Evolutionary conservation across 2,113 vertebrate species (phyloP).

Genomic region (Ia io): DNA sequence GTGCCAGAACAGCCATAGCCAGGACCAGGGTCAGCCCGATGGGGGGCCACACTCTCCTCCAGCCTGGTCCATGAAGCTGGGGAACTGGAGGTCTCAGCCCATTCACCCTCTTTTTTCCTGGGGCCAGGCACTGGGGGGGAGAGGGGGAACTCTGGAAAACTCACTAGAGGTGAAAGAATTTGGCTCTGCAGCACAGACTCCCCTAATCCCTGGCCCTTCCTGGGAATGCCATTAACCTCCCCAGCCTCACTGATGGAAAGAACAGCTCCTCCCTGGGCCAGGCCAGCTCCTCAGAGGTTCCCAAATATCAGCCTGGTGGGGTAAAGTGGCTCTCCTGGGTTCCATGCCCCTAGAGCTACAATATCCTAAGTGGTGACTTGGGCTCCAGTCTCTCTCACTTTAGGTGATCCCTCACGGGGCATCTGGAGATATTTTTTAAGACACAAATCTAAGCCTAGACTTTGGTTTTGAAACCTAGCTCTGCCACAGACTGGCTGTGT

Average conservation of each 20-base stretch:
- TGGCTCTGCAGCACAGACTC: constrained; percentile 50
- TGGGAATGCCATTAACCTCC: constrained; percentile 75
- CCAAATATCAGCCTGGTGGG: constrained; percentile 52
- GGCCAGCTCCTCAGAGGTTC: constrained; percentile 44
- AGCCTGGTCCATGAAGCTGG: background rate
- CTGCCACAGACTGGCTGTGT: constrained; percentile 4
- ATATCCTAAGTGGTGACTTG: background rate
- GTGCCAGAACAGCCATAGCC: constrained; percentile 56
- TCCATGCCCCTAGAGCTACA: background rate
- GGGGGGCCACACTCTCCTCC: constrained; percentile 36
- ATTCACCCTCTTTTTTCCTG: background rate
- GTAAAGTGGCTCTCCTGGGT: constrained; percentile 19
- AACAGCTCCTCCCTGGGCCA: constrained; percentile 66
- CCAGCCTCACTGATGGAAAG: constrained; percentile 68
- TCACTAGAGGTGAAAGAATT: constrained; percentile 70
- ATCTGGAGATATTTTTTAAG: background rate
- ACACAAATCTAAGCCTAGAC: background rate
- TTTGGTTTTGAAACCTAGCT: constrained; percentile 33
- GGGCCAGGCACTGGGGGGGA: constrained; percentile 45
- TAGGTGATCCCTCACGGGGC: background rate
- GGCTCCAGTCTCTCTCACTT: background rate
- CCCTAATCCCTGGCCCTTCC: constrained; percentile 69
- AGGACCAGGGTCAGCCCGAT: constrained; percentile 45
- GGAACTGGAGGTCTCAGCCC: constrained; percentile 43
- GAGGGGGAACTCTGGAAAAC: constrained; percentile 69